These are phyloP conservation scores for Caenorhabditis inopinata DNA, from an alignment of 1,140 invertebrate genomes.

Conservation along the genomic window DNA sequence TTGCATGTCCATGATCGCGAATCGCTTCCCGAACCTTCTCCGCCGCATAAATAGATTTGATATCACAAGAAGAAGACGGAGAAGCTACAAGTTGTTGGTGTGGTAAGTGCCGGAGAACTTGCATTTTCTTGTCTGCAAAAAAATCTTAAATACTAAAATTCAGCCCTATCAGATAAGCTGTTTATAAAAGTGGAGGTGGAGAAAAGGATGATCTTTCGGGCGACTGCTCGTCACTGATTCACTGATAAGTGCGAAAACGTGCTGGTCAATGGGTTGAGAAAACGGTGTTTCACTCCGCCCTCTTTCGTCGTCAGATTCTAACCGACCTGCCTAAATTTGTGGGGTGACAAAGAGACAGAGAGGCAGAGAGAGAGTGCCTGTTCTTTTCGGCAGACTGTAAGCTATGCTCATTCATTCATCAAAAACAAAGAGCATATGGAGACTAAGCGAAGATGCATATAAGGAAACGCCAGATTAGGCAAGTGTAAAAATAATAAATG, in stretches of 20 bases:
- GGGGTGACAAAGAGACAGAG: too few species aligned
- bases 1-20: constrained; percentile 30
- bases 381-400: background rate
- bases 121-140: constrained; percentile 25
- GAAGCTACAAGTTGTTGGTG: background rate
- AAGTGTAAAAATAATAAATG: background rate
- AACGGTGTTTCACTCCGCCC: background rate
- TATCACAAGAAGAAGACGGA: constrained; percentile 37
- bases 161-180: background rate
- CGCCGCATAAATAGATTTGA: constrained; percentile 37
- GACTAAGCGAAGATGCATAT: background rate
- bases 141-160: too few species aligned
- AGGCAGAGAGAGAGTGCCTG: background rate
- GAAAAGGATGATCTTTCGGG: background rate
- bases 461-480: background rate
- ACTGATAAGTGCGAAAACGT: constrained; percentile 14
- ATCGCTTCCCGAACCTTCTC: constrained; percentile 40
- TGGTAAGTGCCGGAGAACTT: constrained; percentile 11
- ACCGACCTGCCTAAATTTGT: background rate
- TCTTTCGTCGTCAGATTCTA: constrained; percentile 20
- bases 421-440: constrained; percentile 2
- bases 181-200: background rate
- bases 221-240: background rate
- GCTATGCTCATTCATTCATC: constrained; percentile 30
- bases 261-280: constrained; percentile 3